Evolutionary conservation across 37 sponge, comb jelly and placozoan species (phyloP), one percentile per base, ranked within the genome.

Genomic region (Axinella damicornis): DNA sequence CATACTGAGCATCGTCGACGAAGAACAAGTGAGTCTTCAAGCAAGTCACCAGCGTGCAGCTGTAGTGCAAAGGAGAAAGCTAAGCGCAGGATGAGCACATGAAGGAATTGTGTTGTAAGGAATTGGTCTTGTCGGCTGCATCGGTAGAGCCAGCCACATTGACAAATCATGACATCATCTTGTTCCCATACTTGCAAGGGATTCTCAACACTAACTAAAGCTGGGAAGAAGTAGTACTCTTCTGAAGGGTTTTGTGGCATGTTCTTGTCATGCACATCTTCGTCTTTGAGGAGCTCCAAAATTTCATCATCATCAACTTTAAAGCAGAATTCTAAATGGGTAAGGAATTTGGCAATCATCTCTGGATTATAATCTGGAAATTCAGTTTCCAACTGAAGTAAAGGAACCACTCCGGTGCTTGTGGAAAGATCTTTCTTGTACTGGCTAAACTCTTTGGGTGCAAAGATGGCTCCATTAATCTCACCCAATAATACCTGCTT

Each of bases 211-310:
- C 22, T 17, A 56, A 81, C 55, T 34, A 81, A 35, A 70, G 53
- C 69, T 31, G 82, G 82, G 60, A 69, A 81, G 82, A 81, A 81
- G 38, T 57, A 69, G 37, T 52, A 81, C 54, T 73, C 71, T 36
- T 69, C 71, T 46, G 46, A 46, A 46, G 9, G 6, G 9, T 62
- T 13, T n/a, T 2, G 46, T 5, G 73, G 41, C 16, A 14, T 27
- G 32, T 57, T 58, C 19, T n/a, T n/a, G n/a, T n/a, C n/a, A n/a
- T 54, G 6, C 16, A 24, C 58, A 21, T 17, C 58, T 19, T 75
- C 30, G 27, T 34, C 81, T 40, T 21, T 41, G 28, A 53, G 39
- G 6, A 68, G 70, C 16, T 41, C 35, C 21, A 80, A 34, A 15
- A 25, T 67, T 30, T 28, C 19, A 18, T 22, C 12, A 67, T 66